Evolutionary conservation across 2,113 vertebrate species (phyloP).

Genomic region (Labrus mixtus): DNA sequence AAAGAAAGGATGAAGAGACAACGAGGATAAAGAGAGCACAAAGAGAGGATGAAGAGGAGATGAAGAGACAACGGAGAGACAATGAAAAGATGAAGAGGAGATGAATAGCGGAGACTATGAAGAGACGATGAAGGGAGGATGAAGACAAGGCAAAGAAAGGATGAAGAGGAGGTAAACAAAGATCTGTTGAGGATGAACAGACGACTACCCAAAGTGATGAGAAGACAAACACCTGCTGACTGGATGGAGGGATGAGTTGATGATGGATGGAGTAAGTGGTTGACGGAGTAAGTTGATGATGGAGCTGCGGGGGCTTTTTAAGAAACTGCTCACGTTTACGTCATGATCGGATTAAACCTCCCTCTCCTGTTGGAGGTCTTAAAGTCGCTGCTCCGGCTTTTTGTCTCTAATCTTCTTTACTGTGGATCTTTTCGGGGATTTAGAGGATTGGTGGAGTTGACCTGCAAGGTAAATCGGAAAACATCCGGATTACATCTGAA

Average conservation of each 20-base stretch:
- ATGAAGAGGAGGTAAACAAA: not conserved
- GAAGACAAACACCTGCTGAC: too few relatives aligned
- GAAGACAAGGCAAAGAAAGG: too few relatives aligned
- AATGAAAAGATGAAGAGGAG: too few relatives aligned
- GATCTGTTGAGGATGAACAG: too few relatives aligned
- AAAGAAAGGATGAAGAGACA: too few relatives aligned
- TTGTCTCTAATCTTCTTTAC: conserved; percentile 31
- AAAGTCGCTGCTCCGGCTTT: not conserved
- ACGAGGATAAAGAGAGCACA: too few relatives aligned
- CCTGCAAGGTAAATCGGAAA: conserved; percentile 45
- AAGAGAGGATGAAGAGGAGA: not conserved
- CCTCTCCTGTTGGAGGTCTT: not conserved
- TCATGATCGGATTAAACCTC: conserved; percentile 14
- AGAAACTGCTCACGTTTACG: not conserved
- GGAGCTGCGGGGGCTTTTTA: not conserved
- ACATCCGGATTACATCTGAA: conserved; percentile 53
- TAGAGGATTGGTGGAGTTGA: conserved; percentile 28
- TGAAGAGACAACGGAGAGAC: too few relatives aligned
- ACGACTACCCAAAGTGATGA: too few relatives aligned
- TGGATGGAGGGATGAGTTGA: not conserved
- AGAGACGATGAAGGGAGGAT: too few relatives aligned
- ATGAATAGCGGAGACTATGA: too few relatives aligned
- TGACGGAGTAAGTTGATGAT: too few relatives aligned
- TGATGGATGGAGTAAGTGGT: not conserved
- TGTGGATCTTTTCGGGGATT: conserved; percentile 41